Evolutionary conservation across 2,797 vertebrate genomes (phyloP), one percentile per base, ranked within the genome.

Genomic region (Spea hammondii): DNA sequence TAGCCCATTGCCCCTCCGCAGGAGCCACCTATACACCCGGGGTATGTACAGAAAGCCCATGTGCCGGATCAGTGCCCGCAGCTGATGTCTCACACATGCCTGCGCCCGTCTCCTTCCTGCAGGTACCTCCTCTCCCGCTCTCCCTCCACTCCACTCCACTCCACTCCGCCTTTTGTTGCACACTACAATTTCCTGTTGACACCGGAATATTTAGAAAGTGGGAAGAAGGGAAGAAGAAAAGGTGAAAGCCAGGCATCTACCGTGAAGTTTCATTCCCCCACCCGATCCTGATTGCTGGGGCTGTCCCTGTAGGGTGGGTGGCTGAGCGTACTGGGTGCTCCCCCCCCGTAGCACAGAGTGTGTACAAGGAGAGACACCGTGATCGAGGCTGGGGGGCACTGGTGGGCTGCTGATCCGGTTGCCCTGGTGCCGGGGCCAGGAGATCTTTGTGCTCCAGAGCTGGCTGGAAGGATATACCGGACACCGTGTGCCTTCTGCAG

Each of bases 181-280:
- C 70, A 47, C 64, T 74, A 65, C 73, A 83, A 89, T 90, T 94
- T 94, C 92, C 93, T 93, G 93, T 91, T 89, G 90, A 91, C 90
- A 86, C 84, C 59, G 86, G 86, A 84, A 89, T 88, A 59, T 83
- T 80, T 88, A 53, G 90, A 84, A 83, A 78, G 83, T 85, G 84
- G 85, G 84, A 85, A 82, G 78, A 82, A 83, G 82, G 59, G 83
- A 71, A 55, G 84, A 57, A n/a, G 75, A 68, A n/a, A 17, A 45
- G 47, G 32, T 2, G 59, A 7, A 12, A 62, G 5, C 59, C 5
- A 32, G 8, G 72, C 55, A 48, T 17, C 80, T 80, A 5, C 51
- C 1, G 51, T 74, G 70, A 47, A 68, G 71, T 59, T 66, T 32
- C 7, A 62, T 62, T 32, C n/a, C 5, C 14, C 5, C 59, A 46